A percentile compares a stretch with the other conserved stretches of the same genome.
These are phyloP conservation scores for Diabrotica virgifera DNA, from an alignment of 1,140 invertebrate genomes.

Conservation along the genomic window DNA sequence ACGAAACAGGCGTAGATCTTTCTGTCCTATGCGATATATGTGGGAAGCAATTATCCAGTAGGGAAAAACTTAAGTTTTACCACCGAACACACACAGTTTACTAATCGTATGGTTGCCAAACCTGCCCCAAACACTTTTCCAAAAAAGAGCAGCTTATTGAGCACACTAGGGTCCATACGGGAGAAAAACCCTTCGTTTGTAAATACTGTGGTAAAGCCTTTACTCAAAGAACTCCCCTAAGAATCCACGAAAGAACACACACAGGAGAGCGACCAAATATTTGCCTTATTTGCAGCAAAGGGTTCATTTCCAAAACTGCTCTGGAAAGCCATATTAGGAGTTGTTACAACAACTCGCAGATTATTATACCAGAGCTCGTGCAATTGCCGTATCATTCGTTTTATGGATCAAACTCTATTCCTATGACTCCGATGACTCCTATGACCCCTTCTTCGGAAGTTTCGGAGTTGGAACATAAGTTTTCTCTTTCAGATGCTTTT, in stretches of 20 bases:
- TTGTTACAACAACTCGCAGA: slow-evolving; percentile 46
- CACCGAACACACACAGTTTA: slow-evolving; percentile 69
- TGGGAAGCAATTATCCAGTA: slow-evolving; percentile 72
- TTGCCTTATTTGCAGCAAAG: slow-evolving; percentile 66
- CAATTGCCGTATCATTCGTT: slow-evolving; percentile 1
- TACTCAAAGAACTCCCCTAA: slow-evolving; percentile 67
- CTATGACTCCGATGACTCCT: slow-evolving; percentile 15
- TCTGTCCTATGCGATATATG: slow-evolving; percentile 67
- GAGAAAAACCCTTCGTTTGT: slow-evolving; percentile 65
- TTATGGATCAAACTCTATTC: slow-evolving; percentile 3
- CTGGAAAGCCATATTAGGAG: slow-evolving; percentile 60
- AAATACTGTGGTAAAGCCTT: slow-evolving; percentile 72
- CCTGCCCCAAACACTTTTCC: slow-evolving; percentile 64
- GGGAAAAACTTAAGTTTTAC: slow-evolving; percentile 70
- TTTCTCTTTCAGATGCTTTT: slow-evolving; percentile 17
- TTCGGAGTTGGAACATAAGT: slow-evolving; percentile 18
- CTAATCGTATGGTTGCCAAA: slow-evolving; percentile 68
- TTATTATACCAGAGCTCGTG: slow-evolving; percentile 3
- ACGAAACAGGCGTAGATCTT: slow-evolving; percentile 34
- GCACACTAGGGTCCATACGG: slow-evolving; percentile 63
- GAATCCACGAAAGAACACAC: slow-evolving; percentile 58
- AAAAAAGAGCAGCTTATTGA: slow-evolving; percentile 61
- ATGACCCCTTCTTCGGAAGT: slow-evolving; percentile 10
- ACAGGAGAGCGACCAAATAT: slow-evolving; percentile 74
- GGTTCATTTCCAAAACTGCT: slow-evolving; percentile 61